Base-by-base conservation (phyloP, 92 coral and sea anemone genomes). In the Porites lobata region DNA sequence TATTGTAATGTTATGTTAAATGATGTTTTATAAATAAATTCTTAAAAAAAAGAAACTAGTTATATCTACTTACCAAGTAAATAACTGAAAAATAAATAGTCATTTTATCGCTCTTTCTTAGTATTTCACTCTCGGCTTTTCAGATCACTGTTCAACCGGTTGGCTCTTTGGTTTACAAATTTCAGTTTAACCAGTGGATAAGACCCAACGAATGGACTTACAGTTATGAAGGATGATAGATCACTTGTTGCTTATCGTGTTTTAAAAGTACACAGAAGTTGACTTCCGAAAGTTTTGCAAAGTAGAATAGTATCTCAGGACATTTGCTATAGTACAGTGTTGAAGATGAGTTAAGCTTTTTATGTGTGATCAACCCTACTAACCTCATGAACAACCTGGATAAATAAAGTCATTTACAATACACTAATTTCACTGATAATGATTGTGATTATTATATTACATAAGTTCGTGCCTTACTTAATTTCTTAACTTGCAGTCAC, bases 151-250 rank as follows among this genome's bases (percentile, higher is more conserved):
- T 81, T 9, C 4, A 68, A 17, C 85, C 85, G 0, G 85, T 26
- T 9, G 76, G 66, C 7, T 81, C 76, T 7, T 32, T 21, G 3
- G 85, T 53, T 9, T 22, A 81, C 65, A 81, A 54, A 52, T 81
- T 81, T 81, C 65, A 65, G 26, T 81, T 81, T 51, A 81, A 81
- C 51, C 54, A 68, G 26, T 81, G 85, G 85, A 81, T 81, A 24
- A 15, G 7, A 10, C 22, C 76, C 53, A 81, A 68, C 14, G 3
- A 68, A 47, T 81, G 85, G 85, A 20, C 53, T 17, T 81, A 67
- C 66, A 68, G 85, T 14, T 81, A 67, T 18, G 85, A 77, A 17
- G 85, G 76, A 56, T 47, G 63, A 19, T 38, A 8, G 14, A 9
- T 10, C 61, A 8, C 61, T 56, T 3, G 13, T 56, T 38, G 47